Evolutionary conservation across 2,113 vertebrate genomes (phyloP).

Genomic region (Taxidea taxus): DNA sequence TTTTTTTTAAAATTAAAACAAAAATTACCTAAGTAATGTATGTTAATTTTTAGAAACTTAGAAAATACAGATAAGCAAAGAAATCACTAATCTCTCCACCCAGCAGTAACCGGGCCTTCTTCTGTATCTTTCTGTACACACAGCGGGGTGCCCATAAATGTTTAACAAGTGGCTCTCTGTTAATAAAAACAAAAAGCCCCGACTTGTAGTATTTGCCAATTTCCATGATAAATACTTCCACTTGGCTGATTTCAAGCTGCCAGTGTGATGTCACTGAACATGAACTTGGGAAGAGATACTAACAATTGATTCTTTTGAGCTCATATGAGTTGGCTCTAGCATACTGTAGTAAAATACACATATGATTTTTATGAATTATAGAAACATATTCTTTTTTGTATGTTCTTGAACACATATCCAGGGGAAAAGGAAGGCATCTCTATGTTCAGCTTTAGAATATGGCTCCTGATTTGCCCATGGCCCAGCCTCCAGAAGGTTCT

Average conservation of each 20-base stretch:
- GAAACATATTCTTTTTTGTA: constrained; percentile 4
- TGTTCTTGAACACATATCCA: not conserved
- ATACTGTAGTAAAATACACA: not conserved
- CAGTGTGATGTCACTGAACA: not conserved
- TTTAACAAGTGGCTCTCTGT: not conserved
- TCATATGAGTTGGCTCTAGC: not conserved
- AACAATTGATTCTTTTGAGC: not conserved
- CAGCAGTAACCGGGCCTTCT: not conserved
- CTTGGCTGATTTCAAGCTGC: constrained; percentile 10
- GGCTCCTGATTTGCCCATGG: not conserved
- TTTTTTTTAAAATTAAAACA: not conserved
- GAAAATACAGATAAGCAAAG: not conserved
- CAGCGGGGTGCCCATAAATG: not conserved
- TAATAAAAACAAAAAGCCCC: not conserved
- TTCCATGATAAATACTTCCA: constrained; percentile 29
- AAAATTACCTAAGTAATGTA: not conserved
- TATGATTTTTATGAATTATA: constrained; percentile 19
- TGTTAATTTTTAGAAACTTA: not conserved
- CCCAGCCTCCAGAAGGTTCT: not conserved
- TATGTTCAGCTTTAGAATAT: not conserved
- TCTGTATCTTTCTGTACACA: not conserved
- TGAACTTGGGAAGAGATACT: constrained; percentile 23
- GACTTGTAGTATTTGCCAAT: constrained; percentile 25
- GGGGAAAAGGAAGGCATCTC: not conserved
- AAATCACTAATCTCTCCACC: not conserved